Evolutionary conservation across 2,888 invertebrate species (phyloP).

Genomic region (Macropis europaea): DNA sequence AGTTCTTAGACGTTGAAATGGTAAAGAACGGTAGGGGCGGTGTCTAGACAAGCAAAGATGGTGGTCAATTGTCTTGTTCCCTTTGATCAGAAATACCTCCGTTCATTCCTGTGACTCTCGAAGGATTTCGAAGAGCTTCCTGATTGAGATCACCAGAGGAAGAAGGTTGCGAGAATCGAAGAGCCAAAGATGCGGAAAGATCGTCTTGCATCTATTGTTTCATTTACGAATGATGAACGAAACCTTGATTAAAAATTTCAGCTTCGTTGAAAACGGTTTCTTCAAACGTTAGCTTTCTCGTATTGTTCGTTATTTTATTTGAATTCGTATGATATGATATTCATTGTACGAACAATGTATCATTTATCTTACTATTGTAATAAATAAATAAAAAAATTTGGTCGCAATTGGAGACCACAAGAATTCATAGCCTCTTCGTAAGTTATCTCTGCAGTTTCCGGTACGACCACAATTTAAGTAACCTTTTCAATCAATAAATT

Average conservation of each 20-base stretch:
- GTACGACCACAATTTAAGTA: too few relatives aligned
- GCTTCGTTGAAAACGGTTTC: slow-evolving; percentile 7
- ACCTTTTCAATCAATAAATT: too few relatives aligned
- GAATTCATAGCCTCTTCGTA: too few relatives aligned
- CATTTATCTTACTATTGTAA: too few relatives aligned
- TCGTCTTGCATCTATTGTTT: slow-evolving; percentile 1
- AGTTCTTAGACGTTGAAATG: not conserved
- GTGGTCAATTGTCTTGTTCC: slow-evolving; percentile 44
- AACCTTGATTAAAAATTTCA: slow-evolving; percentile 11
- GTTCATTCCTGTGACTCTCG: slow-evolving; percentile 1
- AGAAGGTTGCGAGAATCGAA: not conserved
- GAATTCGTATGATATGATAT: too few relatives aligned
- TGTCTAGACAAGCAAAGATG: slow-evolving; percentile 29
- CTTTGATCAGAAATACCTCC: slow-evolving; percentile 38
- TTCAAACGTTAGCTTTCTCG: too few relatives aligned
- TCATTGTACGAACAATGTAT: too few relatives aligned
- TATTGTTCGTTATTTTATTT: too few relatives aligned
- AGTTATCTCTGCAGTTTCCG: too few relatives aligned
- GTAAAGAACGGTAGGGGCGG: not conserved
- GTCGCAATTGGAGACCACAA: too few relatives aligned
- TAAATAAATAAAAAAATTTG: too few relatives aligned
- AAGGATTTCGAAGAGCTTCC: slow-evolving; percentile 22
- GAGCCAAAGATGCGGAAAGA: not conserved
- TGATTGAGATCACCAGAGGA: slow-evolving; percentile 21
- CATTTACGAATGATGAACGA: not conserved